Evolutionary conservation across 1,140 invertebrate genomes (phyloP).

Genomic region (Lordiphosa stackelbergi): DNA sequence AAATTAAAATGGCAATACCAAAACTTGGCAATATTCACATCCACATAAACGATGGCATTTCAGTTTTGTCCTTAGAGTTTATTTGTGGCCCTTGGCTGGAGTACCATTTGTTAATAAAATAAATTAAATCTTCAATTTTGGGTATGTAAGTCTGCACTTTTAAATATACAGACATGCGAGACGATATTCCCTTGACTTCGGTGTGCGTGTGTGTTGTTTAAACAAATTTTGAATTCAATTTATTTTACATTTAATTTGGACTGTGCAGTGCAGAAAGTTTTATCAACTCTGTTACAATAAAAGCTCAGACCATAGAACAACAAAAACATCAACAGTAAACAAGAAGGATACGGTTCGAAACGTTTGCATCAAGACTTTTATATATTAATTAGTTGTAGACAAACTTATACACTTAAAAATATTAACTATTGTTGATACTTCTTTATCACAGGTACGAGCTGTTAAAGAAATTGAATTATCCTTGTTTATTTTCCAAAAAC

Average conservation of each 20-base stretch:
- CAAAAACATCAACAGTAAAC: too few relatives aligned
- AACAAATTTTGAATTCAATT: constrained; percentile 46
- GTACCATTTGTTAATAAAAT: constrained; percentile 51
- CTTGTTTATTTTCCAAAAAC: too few relatives aligned
- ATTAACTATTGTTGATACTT: too few relatives aligned
- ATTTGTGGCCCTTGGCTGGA: background rate
- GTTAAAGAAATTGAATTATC: too few relatives aligned
- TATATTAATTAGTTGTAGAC: too few relatives aligned
- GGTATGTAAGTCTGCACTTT: constrained; percentile 10
- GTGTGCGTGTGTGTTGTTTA: constrained; percentile 14
- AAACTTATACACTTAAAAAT: too few relatives aligned
- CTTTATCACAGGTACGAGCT: too few relatives aligned
- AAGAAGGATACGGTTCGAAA: too few relatives aligned
- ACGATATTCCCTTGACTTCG: constrained; percentile 4
- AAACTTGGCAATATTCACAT: constrained; percentile 17
- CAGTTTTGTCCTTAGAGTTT: constrained; percentile 10
- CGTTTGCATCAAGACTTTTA: too few relatives aligned
- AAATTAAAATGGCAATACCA: constrained; percentile 38
- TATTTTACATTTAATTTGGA: constrained; percentile 48
- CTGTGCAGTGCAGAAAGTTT: constrained; percentile 21
- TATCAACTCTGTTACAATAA: constrained; percentile 4
- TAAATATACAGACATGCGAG: constrained; percentile 5
- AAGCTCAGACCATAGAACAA: too few relatives aligned
- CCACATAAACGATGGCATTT: background rate
- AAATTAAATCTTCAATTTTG: constrained; percentile 39